phyloP scores from a whole-genome alignment of 2,888 invertebrate genomes.

The Erebia epiphron region DNA sequence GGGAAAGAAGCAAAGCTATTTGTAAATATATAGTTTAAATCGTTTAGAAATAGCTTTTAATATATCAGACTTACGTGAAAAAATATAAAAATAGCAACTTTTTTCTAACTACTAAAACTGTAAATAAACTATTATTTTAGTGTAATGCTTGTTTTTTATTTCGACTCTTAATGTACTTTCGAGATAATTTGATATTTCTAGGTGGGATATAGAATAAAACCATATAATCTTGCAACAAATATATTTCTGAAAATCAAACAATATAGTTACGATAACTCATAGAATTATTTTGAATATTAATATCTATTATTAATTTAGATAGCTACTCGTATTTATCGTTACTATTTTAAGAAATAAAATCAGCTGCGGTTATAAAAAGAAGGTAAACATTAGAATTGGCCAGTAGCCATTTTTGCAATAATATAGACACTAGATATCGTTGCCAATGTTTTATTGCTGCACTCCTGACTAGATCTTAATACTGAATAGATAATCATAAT shows the following conservation, averaged over 20 bases:
- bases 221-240: background rate
- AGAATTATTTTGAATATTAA: background rate
- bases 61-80: conserved; percentile 61
- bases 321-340: background rate
- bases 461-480: no score
- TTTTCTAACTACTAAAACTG: conserved; percentile 71
- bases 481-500: no score
- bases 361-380: background rate
- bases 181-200: background rate
- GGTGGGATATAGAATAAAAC: background rate
- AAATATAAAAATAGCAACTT: conserved; percentile 76
- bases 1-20: conserved; percentile 61
- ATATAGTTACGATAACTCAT: background rate
- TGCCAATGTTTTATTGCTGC: background rate
- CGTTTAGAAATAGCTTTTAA: conserved; percentile 76
- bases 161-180: background rate
- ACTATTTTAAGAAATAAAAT: background rate
- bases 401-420: background rate
- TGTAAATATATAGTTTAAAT: conserved; percentile 61
- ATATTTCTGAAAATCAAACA: background rate
- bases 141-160: conserved; percentile 55
- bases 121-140: conserved; percentile 80
- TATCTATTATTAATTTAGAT: no score
- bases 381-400: background rate
- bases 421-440: background rate